A percentile compares a stretch with the other conserved stretches of the same genome.
Evolutionary conservation across 2,113 vertebrate species (phyloP).

Genomic region (Callipepla squamata): DNA sequence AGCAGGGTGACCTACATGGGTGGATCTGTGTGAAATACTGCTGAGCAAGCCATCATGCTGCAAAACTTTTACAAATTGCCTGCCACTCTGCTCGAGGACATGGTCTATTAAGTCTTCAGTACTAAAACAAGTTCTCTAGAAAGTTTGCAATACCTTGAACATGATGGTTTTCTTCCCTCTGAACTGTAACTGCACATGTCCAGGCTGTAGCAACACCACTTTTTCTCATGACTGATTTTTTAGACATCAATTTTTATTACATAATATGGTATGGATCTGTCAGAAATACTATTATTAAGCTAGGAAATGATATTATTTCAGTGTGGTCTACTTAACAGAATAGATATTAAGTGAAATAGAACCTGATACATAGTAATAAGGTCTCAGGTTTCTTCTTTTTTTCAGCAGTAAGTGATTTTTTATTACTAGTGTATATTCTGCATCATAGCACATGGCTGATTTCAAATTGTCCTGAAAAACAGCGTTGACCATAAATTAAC

Average conservation of each 20-base stretch:
- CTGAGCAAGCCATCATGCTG: neutral
- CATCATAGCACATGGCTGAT: rapidly evolving
- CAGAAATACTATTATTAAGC: neutral
- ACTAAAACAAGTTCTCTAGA: neutral
- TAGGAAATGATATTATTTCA: neutral
- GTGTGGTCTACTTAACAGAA: neutral
- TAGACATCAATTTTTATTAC: neutral
- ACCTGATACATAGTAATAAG: neutral
- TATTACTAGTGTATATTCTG: neutral
- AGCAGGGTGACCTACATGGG: neutral
- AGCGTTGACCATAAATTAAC: neutral
- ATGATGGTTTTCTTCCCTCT: neutral
- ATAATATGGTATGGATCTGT: neutral
- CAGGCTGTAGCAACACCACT: neutral
- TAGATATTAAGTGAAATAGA: neutral
- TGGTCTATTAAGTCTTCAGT: neutral
- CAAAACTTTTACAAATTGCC: conserved; percentile 2
- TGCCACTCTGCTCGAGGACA: conserved; percentile 6
- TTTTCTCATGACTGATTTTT: neutral
- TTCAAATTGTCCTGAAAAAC: neutral
- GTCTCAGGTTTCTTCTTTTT: neutral
- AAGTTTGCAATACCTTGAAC: neutral
- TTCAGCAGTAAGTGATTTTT: neutral
- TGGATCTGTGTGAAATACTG: neutral
- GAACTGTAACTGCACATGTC: rapidly evolving